phyloP scores from a whole-genome alignment of 1,140 invertebrate species.

The Polyergus mexicanus region DNA sequence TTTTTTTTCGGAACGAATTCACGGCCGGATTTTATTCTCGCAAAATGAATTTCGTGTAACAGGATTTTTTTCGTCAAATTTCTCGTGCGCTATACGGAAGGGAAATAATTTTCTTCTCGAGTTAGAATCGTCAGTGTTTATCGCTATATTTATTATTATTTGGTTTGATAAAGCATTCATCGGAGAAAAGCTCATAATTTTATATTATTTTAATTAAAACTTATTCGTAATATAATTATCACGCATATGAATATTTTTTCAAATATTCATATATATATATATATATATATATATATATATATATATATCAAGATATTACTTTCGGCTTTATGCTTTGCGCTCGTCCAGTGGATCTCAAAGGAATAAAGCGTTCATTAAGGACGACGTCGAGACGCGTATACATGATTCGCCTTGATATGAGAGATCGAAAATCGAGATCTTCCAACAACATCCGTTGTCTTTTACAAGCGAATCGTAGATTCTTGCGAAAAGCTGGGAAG shows the following conservation, averaged over 20 bases:
- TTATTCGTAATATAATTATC: neutral
- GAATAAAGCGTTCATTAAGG: constrained; percentile 43
- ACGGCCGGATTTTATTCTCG: neutral
- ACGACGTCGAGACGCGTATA: neutral
- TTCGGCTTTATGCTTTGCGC: neutral
- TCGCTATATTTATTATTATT: neutral
- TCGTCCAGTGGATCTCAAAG: neutral
- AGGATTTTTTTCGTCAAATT: neutral
- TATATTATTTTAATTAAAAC: constrained; percentile 3
- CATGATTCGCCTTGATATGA: constrained; percentile 2
- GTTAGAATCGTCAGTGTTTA: neutral
- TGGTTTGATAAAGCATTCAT: neutral
- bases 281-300: too few relatives aligned
- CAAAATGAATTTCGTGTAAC: neutral
- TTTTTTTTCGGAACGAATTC: constrained; percentile 49
- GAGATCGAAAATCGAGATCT: neutral
- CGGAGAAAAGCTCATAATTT: neutral
- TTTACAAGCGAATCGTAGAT: neutral
- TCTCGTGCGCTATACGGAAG: neutral
- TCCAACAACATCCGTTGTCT: neutral
- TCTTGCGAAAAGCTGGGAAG: constrained; percentile 25
- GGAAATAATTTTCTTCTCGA: neutral
- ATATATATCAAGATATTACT: neutral
- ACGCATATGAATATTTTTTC: neutral
- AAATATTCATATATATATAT: neutral